Evolutionary conservation across 2,113 vertebrate species (phyloP).

Genomic region (Podiceps cristatus): DNA sequence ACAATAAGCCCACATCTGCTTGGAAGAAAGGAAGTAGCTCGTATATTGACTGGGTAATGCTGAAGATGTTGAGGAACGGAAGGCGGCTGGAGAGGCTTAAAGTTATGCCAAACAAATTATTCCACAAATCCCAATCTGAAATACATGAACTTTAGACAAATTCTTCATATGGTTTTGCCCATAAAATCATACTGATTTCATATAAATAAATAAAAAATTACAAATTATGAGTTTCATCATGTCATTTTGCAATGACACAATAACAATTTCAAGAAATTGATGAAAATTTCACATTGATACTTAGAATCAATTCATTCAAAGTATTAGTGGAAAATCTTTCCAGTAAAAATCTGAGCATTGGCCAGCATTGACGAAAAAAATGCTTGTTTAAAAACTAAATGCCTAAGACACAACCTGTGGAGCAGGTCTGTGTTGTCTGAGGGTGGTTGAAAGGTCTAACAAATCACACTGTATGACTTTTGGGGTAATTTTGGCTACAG

Average conservation of each 20-base stretch:
- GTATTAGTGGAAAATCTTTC: background rate
- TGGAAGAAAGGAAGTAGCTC: background rate
- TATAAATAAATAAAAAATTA: background rate
- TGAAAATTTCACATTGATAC: background rate
- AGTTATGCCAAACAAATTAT: background rate
- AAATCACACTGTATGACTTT: background rate
- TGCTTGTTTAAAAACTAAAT: background rate
- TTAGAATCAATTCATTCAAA: background rate
- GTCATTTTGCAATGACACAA: background rate
- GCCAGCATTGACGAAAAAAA: background rate
- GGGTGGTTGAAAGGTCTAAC: background rate
- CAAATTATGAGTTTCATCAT: background rate
- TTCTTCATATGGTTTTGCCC: background rate
- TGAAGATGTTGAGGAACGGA: background rate
- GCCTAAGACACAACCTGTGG: background rate
- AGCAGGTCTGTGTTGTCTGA: background rate
- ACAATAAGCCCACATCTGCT: background rate
- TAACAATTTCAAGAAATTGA: background rate
- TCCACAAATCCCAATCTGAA: background rate
- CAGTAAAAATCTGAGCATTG: background rate
- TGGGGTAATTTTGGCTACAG: background rate
- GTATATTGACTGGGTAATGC: background rate
- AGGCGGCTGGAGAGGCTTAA: background rate
- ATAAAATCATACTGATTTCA: background rate
- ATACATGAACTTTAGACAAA: background rate